Conservation (phyloP, 2,113 vertebrate species). For the Oncorhynchus mykiss region DNA sequence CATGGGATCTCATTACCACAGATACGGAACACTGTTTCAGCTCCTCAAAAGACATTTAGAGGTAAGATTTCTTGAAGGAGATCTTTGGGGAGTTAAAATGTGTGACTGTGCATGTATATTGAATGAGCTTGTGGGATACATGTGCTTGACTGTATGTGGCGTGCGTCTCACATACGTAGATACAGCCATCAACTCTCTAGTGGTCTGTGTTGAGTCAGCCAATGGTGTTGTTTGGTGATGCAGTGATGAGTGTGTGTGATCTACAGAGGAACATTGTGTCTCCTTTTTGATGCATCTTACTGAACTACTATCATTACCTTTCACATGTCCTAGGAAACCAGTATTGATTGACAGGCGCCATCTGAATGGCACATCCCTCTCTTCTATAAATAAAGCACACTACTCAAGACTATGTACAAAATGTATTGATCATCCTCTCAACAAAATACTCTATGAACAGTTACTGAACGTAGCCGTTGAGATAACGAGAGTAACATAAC, state of each 20-base stretch:
- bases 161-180: not conserved
- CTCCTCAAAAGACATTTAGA: not conserved
- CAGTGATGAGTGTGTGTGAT: not conserved
- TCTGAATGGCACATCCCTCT: not conserved
- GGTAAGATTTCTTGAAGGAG: not conserved
- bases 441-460: no score
- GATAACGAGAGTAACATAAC: not conserved
- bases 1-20: conserved; percentile 22
- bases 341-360: not conserved
- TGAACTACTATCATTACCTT: not conserved
- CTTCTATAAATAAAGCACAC: no score
- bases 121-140: not conserved
- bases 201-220: no score
- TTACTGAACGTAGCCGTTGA: no score
- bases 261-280: not conserved
- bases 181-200: not conserved
- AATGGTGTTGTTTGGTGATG: no score
- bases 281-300: not conserved
- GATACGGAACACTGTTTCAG: not conserved
- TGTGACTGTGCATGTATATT: not conserved
- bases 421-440: no score
- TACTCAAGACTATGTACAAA: no score
- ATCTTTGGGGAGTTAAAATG: not conserved
- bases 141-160: not conserved
- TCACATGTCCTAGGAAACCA: not conserved